Conservation (phyloP, 2,113 vertebrate species). For the Cavia aperea region DNA sequence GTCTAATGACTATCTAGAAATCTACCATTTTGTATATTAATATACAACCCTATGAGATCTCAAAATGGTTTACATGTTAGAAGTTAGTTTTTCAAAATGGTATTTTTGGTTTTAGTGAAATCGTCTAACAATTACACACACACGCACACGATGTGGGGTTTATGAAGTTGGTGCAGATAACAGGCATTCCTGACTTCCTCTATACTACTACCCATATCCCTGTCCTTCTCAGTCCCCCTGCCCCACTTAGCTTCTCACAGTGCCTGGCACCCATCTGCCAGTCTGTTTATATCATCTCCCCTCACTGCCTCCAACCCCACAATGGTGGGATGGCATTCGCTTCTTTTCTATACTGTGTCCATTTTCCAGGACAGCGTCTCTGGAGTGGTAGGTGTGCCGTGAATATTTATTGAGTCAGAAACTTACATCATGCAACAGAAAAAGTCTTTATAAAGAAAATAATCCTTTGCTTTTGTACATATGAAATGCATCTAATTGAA, state of each 20-base stretch:
- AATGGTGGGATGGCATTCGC: too few species aligned
- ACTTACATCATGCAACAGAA: neutral
- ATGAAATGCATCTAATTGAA: neutral
- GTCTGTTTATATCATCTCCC: neutral
- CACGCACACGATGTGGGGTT: neutral
- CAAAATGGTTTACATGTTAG: neutral
- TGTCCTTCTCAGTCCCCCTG: neutral
- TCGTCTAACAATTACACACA: neutral
- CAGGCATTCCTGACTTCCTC: neutral
- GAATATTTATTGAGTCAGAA: slow-evolving; percentile 10
- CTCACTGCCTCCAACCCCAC: neutral
- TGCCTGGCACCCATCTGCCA: neutral
- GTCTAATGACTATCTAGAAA: neutral
- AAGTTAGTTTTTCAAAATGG: neutral
- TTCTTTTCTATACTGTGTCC: neutral
- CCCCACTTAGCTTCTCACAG: neutral
- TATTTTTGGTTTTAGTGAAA: neutral
- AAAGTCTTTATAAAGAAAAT: slow-evolving; percentile 2
- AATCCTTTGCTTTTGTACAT: neutral
- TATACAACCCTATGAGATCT: neutral
- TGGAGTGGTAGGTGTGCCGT: neutral
- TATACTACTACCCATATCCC: neutral
- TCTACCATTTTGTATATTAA: neutral
- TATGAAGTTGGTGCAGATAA: neutral
- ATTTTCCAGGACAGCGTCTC: neutral